These are phyloP conservation scores for Heteromurus nitidus DNA, from an alignment of 2,888 invertebrate genomes.

Conservation along the genomic window DNA sequence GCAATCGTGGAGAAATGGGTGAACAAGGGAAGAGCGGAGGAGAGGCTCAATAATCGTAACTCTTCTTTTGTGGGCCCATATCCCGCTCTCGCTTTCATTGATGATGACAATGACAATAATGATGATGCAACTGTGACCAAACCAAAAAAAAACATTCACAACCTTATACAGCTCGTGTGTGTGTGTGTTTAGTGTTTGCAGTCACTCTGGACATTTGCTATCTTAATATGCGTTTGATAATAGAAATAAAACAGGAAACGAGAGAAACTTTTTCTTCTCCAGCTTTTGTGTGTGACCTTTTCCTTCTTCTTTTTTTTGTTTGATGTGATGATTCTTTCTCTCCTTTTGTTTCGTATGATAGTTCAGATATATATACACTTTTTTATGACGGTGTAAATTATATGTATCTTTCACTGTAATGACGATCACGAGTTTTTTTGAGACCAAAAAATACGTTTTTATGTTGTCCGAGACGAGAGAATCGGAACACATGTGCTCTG, in stretches of 20 bases:
- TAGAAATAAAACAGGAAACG: slow-evolving; percentile 33
- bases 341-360: not conserved
- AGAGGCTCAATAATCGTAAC: slow-evolving; percentile 60
- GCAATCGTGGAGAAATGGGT: slow-evolving; percentile 23
- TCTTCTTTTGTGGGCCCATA: slow-evolving; percentile 63
- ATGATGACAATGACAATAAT: slow-evolving; percentile 39
- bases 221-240: slow-evolving; percentile 63
- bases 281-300: slow-evolving; percentile 18
- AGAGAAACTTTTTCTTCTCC: not conserved
- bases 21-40: not conserved
- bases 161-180: too few species aligned
- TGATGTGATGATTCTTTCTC: too few species aligned
- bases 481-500: too few species aligned
- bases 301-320: slow-evolving; percentile 10
- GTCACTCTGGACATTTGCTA: slow-evolving; percentile 22
- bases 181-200: too few species aligned
- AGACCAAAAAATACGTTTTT: too few species aligned
- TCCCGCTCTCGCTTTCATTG: slow-evolving; percentile 23
- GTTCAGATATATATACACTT: not conserved
- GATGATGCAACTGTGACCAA: slow-evolving; percentile 50
- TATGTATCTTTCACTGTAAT: too few species aligned
- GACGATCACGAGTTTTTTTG: too few species aligned
- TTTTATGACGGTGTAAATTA: too few species aligned
- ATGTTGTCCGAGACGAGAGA: too few species aligned
- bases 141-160: too few species aligned